Conservation (phyloP, 2,888 invertebrate species). For the Metallyticus violacea region DNA sequence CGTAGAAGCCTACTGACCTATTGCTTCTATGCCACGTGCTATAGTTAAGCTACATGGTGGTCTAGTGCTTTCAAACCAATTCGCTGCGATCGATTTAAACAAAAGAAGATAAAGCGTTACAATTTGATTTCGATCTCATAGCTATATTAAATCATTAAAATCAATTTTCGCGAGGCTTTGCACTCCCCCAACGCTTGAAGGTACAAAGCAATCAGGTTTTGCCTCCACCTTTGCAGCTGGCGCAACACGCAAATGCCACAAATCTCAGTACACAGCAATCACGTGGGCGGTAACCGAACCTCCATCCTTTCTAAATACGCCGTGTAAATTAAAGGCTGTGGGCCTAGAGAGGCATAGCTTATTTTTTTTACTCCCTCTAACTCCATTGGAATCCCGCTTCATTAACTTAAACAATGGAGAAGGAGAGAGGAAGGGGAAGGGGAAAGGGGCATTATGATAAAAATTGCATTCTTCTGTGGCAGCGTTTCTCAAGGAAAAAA, state of each 20-base stretch:
- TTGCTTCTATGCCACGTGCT: too few relatives aligned
- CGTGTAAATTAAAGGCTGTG: background rate
- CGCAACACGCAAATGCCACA: background rate
- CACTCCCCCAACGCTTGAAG: background rate
- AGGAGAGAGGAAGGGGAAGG: too few relatives aligned
- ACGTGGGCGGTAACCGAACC: background rate
- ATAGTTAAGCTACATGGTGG: too few relatives aligned
- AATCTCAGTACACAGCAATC: too few relatives aligned
- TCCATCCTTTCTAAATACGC: too few relatives aligned
- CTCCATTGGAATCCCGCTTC: background rate
- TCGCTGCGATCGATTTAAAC: background rate
- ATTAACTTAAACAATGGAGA: background rate
- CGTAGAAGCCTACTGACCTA: too few relatives aligned
- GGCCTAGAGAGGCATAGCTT: too few relatives aligned
- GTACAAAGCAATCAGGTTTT: background rate
- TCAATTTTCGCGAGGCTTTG: background rate
- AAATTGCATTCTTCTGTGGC: background rate
- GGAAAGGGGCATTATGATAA: too few relatives aligned
- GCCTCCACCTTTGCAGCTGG: too few relatives aligned
- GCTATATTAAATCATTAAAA: background rate
- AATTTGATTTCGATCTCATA: background rate
- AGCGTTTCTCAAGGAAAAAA: background rate
- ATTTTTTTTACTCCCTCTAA: background rate
- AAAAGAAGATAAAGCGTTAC: background rate
- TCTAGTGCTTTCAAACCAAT: too few relatives aligned